These are phyloP conservation scores for Hippoglossus stenolepis DNA, from an alignment of 2,113 vertebrate species.

Conservation along the genomic window DNA sequence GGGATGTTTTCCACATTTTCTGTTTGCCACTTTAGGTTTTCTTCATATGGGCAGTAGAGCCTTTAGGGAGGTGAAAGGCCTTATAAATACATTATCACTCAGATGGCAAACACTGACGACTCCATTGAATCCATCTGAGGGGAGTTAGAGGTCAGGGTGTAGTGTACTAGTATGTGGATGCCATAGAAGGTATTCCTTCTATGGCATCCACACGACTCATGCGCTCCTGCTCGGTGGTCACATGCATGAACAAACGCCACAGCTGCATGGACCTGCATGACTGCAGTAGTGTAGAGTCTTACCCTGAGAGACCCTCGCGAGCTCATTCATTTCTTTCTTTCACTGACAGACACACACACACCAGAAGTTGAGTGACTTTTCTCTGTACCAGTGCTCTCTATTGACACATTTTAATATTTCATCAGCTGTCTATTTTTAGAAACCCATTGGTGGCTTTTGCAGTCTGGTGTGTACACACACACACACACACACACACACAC, in stretches of 20 bases:
- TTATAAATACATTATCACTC: constrained; percentile 77
- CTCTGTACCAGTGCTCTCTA: constrained; percentile 32
- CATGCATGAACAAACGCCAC: not conserved
- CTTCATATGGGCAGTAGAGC: constrained; percentile 51
- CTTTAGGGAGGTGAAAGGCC: constrained; percentile 47
- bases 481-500: not conserved
- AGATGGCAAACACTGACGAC: constrained; percentile 61
- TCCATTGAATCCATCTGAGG: constrained; percentile 57
- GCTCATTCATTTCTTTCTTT: constrained; percentile 7
- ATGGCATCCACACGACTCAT: no score
- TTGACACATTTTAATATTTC: constrained; percentile 71
- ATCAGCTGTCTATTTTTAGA: constrained; percentile 56
- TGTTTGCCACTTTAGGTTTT: constrained; percentile 59
- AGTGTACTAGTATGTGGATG: constrained; percentile 7
- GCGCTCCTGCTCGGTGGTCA: not conserved
- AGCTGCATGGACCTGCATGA: constrained; percentile 30
- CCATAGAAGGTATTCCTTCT: constrained; percentile 30
- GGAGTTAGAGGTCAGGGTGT: constrained; percentile 11
- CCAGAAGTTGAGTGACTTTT: constrained; percentile 31
- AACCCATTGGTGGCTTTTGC: not conserved
- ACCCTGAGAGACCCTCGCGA: constrained; percentile 5
- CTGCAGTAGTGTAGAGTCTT: not conserved
- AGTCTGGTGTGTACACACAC: not conserved
- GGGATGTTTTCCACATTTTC: constrained; percentile 46
- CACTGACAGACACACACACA: not conserved